phyloP scores from a whole-genome alignment of 1,140 invertebrate species.

The Dreissena rostriformis region DNA sequence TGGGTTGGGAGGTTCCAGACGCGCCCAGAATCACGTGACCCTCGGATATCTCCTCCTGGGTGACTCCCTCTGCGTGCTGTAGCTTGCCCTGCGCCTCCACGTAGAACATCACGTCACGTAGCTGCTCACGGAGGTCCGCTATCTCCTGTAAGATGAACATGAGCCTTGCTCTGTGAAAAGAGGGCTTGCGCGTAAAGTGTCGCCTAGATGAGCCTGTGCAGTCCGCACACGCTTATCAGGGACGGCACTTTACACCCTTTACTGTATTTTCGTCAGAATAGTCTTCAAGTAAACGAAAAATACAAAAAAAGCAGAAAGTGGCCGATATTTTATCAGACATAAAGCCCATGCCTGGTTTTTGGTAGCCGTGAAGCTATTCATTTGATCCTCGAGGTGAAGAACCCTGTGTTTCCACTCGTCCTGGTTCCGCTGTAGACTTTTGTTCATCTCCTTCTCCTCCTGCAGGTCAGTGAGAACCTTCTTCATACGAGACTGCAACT shows the following conservation, averaged over 20 bases:
- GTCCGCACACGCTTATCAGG: too few species aligned
- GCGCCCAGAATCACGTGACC: slow-evolving; percentile 85
- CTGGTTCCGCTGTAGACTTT: slow-evolving; percentile 90
- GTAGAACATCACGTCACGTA: slow-evolving; percentile 98
- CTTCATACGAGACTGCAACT: slow-evolving; percentile 64
- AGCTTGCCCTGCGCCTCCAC: slow-evolving; percentile 91
- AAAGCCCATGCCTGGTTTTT: slow-evolving; percentile 83
- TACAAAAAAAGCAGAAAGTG: too few species aligned
- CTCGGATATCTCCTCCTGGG: slow-evolving; percentile 86
- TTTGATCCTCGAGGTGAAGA: slow-evolving; percentile 83
- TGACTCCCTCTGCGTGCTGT: slow-evolving; percentile 72
- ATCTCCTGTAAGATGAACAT: slow-evolving; percentile 84
- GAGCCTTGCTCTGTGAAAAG: too few species aligned
- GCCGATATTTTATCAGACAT: background rate
- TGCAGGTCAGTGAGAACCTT: slow-evolving; percentile 84
- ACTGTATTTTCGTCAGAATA: too few species aligned
- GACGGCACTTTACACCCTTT: too few species aligned
- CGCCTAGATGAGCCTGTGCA: too few species aligned
- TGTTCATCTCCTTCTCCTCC: slow-evolving; percentile 90
- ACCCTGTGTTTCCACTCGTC: slow-evolving; percentile 88
- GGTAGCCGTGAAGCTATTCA: slow-evolving; percentile 62
- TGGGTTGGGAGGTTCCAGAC: slow-evolving; percentile 55
- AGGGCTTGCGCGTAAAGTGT: too few species aligned
- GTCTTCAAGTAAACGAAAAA: too few species aligned
- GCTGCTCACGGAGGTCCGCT: slow-evolving; percentile 92